Evolutionary conservation across 2,888 invertebrate genomes (phyloP).

Genomic region (Acanthopleura granulata): DNA sequence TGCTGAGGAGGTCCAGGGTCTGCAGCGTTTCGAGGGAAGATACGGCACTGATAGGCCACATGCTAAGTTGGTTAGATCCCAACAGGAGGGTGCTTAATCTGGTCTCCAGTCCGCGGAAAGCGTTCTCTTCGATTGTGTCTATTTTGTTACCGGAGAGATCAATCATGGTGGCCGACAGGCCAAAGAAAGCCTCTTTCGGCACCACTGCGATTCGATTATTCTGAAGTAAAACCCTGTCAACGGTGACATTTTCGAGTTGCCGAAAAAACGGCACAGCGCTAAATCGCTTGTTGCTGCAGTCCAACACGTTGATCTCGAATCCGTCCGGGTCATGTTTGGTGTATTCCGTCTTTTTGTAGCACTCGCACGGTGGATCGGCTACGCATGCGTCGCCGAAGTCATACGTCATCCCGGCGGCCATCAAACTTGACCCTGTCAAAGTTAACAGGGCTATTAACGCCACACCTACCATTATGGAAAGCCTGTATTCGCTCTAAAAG

Average conservation of each 20-base stretch:
- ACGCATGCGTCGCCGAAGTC: not conserved
- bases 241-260: not conserved
- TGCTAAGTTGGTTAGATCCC: not conserved
- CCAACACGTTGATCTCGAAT: not conserved
- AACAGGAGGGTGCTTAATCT: not conserved
- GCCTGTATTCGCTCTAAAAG: too few species aligned
- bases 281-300: not conserved
- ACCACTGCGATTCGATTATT: constrained; percentile 11
- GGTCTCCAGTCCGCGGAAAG: constrained; percentile 2
- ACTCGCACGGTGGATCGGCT: not conserved
- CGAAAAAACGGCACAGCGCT: constrained; percentile 10
- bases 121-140: not conserved
- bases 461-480: too few species aligned
- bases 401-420: not conserved
- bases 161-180: not conserved
- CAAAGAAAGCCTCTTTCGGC: not conserved
- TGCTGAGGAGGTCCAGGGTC: not conserved
- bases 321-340: not conserved
- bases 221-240: not conserved
- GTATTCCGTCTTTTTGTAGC: not conserved
- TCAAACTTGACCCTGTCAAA: not conserved
- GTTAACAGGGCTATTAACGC: too few species aligned
- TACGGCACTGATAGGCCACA: not conserved
- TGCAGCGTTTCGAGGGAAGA: not conserved
- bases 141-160: constrained; percentile 12